Conservation (phyloP, 2,888 invertebrate genomes). For the Pristionchus mayeri region DNA sequence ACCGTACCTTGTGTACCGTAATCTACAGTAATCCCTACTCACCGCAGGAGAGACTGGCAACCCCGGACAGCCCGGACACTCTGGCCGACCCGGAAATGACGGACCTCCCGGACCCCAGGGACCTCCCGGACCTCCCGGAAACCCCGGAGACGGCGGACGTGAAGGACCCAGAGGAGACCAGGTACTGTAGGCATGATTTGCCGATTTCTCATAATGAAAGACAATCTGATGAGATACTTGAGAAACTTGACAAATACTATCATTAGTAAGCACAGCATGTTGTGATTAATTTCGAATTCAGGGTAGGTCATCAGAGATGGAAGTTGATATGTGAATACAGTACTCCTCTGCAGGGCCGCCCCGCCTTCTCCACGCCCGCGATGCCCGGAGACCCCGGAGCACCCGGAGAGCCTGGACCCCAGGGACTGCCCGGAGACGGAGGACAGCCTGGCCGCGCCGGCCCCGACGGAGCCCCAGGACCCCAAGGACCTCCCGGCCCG, state of each 20-base stretch:
- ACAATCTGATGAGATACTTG: too few species aligned
- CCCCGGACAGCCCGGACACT: slow-evolving; percentile 67
- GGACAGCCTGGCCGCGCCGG: slow-evolving; percentile 69
- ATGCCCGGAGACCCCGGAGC: slow-evolving; percentile 76
- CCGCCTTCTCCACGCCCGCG: slow-evolving; percentile 75
- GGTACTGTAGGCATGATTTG: too few species aligned
- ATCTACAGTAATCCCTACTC: too few species aligned
- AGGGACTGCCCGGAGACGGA: slow-evolving; percentile 72
- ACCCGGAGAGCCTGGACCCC: slow-evolving; percentile 68
- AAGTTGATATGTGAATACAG: too few species aligned
- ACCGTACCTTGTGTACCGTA: too few species aligned
- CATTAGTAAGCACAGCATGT: too few species aligned
- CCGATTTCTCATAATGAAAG: too few species aligned
- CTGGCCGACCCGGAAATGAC: slow-evolving; percentile 75
- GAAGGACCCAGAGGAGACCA: slow-evolving; percentile 75
- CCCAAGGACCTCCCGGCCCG: slow-evolving; percentile 68
- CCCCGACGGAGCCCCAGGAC: slow-evolving; percentile 67
- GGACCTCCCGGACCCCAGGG: slow-evolving; percentile 73
- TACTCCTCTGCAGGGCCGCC: too few species aligned
- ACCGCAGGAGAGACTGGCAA: slow-evolving; percentile 64
- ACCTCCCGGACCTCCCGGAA: slow-evolving; percentile 74
- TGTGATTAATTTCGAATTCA: too few species aligned
- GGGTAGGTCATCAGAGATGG: too few species aligned
- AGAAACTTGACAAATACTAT: too few species aligned
- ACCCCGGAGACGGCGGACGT: slow-evolving; percentile 69